Conservation (phyloP, 2,113 vertebrate genomes). For the Ptilorrhoa leucosticta region DNA sequence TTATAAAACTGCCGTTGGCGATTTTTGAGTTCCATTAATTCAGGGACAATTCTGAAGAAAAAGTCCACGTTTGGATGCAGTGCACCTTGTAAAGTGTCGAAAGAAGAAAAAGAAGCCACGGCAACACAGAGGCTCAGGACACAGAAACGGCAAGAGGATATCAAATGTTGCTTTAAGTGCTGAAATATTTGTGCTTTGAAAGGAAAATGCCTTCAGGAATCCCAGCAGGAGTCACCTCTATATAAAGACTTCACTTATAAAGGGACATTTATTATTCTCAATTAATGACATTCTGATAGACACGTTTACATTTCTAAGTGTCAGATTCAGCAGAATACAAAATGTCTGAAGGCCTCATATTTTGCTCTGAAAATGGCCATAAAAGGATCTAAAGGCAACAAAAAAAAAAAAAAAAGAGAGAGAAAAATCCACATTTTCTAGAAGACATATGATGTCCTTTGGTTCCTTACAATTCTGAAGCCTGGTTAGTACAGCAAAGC, state of each 20-base stretch:
- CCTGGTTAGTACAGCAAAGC: neutral
- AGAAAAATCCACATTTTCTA: neutral
- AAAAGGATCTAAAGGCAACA: neutral
- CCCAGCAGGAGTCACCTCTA: constrained; percentile 40
- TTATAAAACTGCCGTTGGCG: neutral
- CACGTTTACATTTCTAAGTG: constrained; percentile 43
- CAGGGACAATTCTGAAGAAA: neutral
- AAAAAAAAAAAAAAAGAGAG: neutral
- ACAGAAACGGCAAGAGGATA: neutral
- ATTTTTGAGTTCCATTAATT: neutral
- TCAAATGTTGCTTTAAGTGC: constrained; percentile 48
- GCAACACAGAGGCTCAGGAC: neutral
- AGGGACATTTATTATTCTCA: constrained; percentile 51
- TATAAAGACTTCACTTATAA: constrained; percentile 41
- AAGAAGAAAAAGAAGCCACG: neutral
- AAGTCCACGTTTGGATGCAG: neutral
- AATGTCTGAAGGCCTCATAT: neutral
- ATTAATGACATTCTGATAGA: constrained; percentile 54
- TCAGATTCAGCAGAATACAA: constrained; percentile 8
- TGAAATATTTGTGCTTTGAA: constrained; percentile 53
- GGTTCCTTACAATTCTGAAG: neutral
- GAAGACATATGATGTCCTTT: neutral
- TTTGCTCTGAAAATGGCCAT: neutral
- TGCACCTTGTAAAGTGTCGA: neutral
- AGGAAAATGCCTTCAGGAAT: constrained; percentile 54